phyloP scores from a whole-genome alignment of 2,113 vertebrate species.

The Apteryx owenii region DNA sequence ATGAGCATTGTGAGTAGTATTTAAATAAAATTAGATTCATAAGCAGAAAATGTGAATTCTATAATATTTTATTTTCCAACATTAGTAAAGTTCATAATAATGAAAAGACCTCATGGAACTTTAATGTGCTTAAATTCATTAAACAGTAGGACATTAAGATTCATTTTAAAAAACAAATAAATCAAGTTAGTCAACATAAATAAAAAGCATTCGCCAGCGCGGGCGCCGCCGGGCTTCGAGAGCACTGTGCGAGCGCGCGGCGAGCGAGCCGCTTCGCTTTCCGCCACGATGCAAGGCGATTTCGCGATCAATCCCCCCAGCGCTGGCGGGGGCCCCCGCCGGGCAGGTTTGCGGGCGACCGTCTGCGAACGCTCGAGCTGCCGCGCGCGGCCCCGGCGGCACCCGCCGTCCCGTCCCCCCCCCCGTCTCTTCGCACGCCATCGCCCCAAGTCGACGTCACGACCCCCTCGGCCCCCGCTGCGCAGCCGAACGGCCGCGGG shows the following conservation, averaged over 20 bases:
- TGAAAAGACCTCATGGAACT: conserved; percentile 79
- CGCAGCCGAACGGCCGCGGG: conserved; percentile 24
- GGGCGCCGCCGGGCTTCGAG: too few relatives aligned
- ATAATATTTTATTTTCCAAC: conserved; percentile 85
- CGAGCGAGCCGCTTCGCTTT: too few relatives aligned
- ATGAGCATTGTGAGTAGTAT: conserved; percentile 80
- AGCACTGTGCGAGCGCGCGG: too few relatives aligned
- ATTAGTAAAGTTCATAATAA: conserved; percentile 82
- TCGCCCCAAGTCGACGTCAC: conserved; percentile 91
- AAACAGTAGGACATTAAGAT: conserved; percentile 73
- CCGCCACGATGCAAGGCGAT: too few relatives aligned
- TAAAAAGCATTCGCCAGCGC: background rate
- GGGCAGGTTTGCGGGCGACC: conserved; percentile 87
- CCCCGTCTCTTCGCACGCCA: conserved; percentile 95
- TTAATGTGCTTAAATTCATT: conserved; percentile 77
- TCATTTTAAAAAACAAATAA: conserved; percentile 73
- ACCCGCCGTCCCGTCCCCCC: conserved; percentile 43
- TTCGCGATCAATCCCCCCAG: too few relatives aligned
- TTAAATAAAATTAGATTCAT: conserved; percentile 83
- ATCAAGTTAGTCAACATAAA: conserved; percentile 73
- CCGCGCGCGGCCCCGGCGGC: too few relatives aligned
- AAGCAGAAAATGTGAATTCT: conserved; percentile 82
- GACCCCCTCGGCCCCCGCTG: too few relatives aligned
- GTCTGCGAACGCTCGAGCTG: conserved; percentile 84
- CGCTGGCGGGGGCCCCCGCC: too few relatives aligned